Base-by-base conservation (phyloP, 2,888 invertebrate genomes). In the Cybosia mesomella region DNA sequence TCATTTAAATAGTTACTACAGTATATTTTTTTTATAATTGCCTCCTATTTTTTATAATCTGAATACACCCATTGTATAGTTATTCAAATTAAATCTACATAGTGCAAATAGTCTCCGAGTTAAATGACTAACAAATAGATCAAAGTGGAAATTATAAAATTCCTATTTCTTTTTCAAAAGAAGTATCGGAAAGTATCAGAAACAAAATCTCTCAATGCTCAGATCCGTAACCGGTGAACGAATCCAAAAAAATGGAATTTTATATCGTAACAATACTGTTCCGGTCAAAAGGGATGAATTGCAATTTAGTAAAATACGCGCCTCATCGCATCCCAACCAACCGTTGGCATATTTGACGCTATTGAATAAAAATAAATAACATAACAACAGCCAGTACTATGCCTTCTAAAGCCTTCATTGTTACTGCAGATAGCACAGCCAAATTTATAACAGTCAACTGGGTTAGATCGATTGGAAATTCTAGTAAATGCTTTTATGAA, bases 241-340 rank as follows among this genome's bases (percentile, higher is more conserved):
- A 49, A 49, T 49, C n/a, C 49, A 49, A 18, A 43, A n/a, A 43
- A 43, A 49, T 49, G 49, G 49, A 49, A 8, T 49, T 43, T 49
- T n/a, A 49, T 49, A 49, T 49, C n/a, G n/a, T 49, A 9, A 49
- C 49, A 49, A 49, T 49, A 49, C 49, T n/a, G 49, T 49, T 49
- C 49, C 49, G n/a, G 49, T 49, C 49, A 49, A 49, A 49, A 49
- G 49, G 49, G 49, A 49, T 18, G n/a, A 49, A 55, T 55, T 24
- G 49, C 49, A n/a, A 49, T 49, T 49, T n/a, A 49, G 49, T 49
- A n/a, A 8, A 49, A 49, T 49, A 18, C n/a, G 49, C n/a, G 49
- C n/a, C 5, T 43, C 49, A 49, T 49, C 49, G 49, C 18, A 49
- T 43, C n/a, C 49, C 49, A 49, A 49, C 49, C 43, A n/a, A n/a